Evolutionary conservation across 2,888 invertebrate species (phyloP).

Genomic region (Dicyrtoma fusca): DNA sequence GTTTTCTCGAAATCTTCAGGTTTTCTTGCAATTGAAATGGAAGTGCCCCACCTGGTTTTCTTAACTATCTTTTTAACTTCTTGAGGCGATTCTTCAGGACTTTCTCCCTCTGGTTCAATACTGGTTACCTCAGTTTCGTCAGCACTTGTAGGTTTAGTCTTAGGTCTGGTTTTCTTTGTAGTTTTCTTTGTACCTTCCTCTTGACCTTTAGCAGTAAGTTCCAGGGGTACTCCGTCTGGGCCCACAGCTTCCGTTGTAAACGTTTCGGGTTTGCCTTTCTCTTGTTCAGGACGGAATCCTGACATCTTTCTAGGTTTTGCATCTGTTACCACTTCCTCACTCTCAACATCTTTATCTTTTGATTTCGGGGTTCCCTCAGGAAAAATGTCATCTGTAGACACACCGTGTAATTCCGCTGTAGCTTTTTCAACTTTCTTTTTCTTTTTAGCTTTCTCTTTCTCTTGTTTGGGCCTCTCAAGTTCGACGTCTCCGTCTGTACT

Average conservation of each 20-base stretch:
- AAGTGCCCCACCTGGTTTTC: neutral
- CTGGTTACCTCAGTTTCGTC: conserved; percentile 55
- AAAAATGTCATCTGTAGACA: neutral
- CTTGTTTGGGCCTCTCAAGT: conserved; percentile 56
- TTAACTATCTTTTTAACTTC: neutral
- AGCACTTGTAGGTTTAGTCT: no score
- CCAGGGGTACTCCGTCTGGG: neutral
- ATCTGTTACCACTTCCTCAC: neutral
- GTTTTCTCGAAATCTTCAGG: neutral
- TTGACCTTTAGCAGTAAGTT: neutral
- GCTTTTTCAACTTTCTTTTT: conserved; percentile 20
- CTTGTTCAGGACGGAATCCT: neutral
- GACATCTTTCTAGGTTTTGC: conserved; percentile 12
- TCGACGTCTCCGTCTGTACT: conserved; percentile 55
- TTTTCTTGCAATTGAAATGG: no score
- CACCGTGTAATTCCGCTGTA: neutral
- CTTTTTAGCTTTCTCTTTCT: conserved; percentile 40
- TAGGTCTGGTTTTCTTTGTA: neutral
- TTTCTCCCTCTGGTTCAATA: conserved; percentile 42
- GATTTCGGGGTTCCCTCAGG: neutral
- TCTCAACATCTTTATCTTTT: conserved; percentile 4
- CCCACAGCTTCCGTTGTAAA: neutral
- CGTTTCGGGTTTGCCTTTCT: conserved; percentile 17
- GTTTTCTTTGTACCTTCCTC: neutral
- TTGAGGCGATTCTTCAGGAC: conserved; percentile 13